Base-by-base conservation (phyloP, 2,797 vertebrate species). In the Poecilia picta region DNA sequence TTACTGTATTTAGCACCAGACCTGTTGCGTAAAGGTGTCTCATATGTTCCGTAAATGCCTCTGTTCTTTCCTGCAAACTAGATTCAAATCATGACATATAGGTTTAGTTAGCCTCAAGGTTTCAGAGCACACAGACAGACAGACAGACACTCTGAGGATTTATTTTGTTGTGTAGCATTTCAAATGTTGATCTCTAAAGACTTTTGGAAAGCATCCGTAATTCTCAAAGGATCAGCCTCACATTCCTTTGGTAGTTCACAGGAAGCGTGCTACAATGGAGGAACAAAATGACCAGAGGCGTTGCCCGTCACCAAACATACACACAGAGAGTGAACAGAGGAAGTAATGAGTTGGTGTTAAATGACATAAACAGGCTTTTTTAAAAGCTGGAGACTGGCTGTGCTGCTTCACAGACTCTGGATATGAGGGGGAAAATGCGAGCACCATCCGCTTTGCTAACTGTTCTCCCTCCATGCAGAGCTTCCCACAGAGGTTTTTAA, bases 181-280 rank as follows among this genome's bases (percentile, higher is more conserved):
- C 81, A 88, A 15, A 33, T 62, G 13, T 33, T 28, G 28, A 85
- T 90, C 85, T 46, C 88, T 79, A 77, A 89, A 87, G 84, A 85
- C 80, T 90, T 87, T 91, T 83, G 88, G 78, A 93, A 86, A 82
- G 83, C 49, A 18, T 91, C 81, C 81, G 86, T 87, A 81, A 89
- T 86, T 92, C 89, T 89, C 85, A 92, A 93, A 92, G 91, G 87
- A 83, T 85, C 84, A 85, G 83, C 74, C 75, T 88, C 81, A 74
- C 90, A 95, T 95, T 95, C 92, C 86, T 92, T 71, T 84, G 84
- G 86, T 90, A 82, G 92, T 94, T 95, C 91, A 94, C 92, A 94
- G 94, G 94, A 95, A 94, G 88, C 87, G 83, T 89, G 76, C 46
- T 75, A 95, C 94, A 95, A 95, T 93, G 89, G 91, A 87, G 87